phyloP scores from a whole-genome alignment of 2,888 invertebrate species.

The Coelogynopora nodosa region DNA sequence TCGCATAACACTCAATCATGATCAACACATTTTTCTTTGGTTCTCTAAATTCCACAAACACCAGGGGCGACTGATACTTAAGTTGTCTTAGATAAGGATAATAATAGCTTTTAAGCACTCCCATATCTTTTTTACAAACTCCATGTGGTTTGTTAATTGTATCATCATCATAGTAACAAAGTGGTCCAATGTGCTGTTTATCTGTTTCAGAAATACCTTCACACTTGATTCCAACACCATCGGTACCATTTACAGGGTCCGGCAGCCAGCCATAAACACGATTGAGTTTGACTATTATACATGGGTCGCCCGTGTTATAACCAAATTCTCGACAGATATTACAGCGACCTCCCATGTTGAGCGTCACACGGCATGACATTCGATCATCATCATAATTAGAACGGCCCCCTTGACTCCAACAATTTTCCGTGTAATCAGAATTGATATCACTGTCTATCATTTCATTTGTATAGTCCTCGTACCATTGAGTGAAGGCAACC shows the following conservation, averaged over 20 bases:
- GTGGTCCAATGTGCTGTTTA: slow-evolving; percentile 30
- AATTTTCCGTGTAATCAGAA: too few species aligned
- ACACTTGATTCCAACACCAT: slow-evolving; percentile 43
- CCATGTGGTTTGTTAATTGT: not conserved
- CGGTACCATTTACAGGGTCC: slow-evolving; percentile 2
- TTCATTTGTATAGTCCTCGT: too few species aligned
- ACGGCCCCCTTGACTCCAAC: too few species aligned
- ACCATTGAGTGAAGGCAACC: too few species aligned
- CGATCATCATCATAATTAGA: too few species aligned
- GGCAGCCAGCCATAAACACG: slow-evolving; percentile 46
- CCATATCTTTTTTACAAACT: slow-evolving; percentile 49
- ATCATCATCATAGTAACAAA: slow-evolving; percentile 44
- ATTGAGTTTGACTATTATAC: too few species aligned
- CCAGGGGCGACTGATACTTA: slow-evolving; percentile 62
- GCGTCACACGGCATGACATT: too few species aligned
- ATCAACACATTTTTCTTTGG: slow-evolving; percentile 60
- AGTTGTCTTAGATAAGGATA: slow-evolving; percentile 63
- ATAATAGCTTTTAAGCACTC: slow-evolving; percentile 67
- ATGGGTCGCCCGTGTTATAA: too few species aligned
- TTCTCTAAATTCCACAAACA: slow-evolving; percentile 62
- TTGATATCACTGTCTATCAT: too few species aligned
- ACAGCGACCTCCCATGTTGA: too few species aligned
- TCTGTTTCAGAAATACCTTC: slow-evolving; percentile 42
- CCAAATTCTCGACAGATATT: too few species aligned
- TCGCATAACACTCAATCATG: slow-evolving; percentile 63